These are phyloP conservation scores for Antechinus stuartii DNA, from an alignment of 2,113 vertebrate species.

Conservation along the genomic window DNA sequence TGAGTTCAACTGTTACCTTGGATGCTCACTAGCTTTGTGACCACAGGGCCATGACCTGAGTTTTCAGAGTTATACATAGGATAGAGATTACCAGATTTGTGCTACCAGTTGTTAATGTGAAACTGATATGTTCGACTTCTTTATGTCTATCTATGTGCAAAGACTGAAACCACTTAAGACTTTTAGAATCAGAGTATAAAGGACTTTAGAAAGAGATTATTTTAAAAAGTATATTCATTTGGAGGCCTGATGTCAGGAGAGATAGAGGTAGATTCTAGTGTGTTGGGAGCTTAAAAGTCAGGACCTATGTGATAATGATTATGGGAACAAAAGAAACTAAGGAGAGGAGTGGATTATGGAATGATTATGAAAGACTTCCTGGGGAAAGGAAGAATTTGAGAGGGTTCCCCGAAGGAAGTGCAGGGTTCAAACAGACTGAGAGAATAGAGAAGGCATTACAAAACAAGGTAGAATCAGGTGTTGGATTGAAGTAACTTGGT, in stretches of 20 bases:
- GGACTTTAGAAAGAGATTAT: neutral
- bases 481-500: neutral
- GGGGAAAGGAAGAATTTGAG: neutral
- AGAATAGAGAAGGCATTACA: neutral
- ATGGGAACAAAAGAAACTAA: neutral
- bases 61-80: neutral
- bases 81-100: neutral
- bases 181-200: neutral
- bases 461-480: neutral
- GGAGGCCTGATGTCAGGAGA: neutral
- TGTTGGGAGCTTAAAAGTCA: neutral
- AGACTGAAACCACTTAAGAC: neutral
- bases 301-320: neutral
- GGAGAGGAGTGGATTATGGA: neutral
- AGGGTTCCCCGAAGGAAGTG: neutral
- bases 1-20: neutral
- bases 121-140: neutral
- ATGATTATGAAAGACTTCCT: neutral
- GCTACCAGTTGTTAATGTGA: neutral
- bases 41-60: neutral
- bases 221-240: neutral
- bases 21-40: neutral
- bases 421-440: neutral
- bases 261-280: neutral
- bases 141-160: neutral